Evolutionary conservation across 2,113 vertebrate species (phyloP).

Genomic region (Tonatia bakeri): DNA sequence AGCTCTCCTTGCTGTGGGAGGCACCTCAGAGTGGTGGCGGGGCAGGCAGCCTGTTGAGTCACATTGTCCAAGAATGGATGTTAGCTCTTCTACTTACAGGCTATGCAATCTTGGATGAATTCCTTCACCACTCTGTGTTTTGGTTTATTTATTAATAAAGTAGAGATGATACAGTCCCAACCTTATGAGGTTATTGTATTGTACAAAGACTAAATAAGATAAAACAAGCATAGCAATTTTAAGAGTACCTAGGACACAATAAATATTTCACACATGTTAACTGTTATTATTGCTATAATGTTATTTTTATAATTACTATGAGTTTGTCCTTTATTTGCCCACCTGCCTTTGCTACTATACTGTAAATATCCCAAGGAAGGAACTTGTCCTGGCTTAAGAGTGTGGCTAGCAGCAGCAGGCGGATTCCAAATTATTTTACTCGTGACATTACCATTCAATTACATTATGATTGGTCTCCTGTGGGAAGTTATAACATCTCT

Average conservation of each 20-base stretch:
- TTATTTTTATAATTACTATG: background rate
- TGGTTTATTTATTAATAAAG: background rate
- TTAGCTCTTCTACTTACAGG: too few relatives aligned
- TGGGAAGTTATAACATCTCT: background rate
- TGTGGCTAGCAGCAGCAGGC: background rate
- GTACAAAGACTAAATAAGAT: background rate
- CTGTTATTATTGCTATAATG: background rate
- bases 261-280: background rate
- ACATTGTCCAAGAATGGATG: too few relatives aligned
- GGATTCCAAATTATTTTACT: background rate
- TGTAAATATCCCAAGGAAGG: background rate
- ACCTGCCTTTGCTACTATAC: background rate
- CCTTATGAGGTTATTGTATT: background rate
- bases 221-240: background rate
- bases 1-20: background rate
- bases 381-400: background rate
- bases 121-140: background rate
- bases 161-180: background rate
- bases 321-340: background rate
- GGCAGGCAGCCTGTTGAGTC: background rate
- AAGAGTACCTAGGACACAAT: background rate
- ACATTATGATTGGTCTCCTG: background rate
- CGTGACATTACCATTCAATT: background rate
- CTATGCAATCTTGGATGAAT: background rate
- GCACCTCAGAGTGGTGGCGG: rapidly evolving